Base-by-base conservation (phyloP, 2,113 vertebrate genomes). In the Myrmecophaga tridactyla region DNA sequence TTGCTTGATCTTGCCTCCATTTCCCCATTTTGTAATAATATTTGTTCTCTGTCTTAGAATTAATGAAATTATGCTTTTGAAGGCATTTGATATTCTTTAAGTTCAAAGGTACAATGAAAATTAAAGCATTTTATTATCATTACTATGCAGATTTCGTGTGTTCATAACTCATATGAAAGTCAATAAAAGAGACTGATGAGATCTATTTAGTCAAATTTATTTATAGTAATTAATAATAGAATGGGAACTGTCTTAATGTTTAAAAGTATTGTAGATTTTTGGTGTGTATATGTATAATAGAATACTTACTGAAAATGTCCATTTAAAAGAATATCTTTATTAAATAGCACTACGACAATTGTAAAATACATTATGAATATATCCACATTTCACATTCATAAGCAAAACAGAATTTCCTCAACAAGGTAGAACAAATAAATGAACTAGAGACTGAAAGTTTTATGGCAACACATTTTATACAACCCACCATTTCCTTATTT, bases 181-280 rank as follows among this genome's bases (percentile, higher is more conserved):
- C 51, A 87, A 36, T 25, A 70, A 75, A 86, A 0, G 36, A 21
- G 18, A 3, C 5, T 10, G 65, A 46, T 56, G 67, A 91, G 17
- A 4, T 41, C 0, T 51, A 29, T 17, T 75, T 62, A 84, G 25
- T 75, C 21, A 63, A 94, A 85, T 89, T 77, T 88, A 75, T 70
- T 91, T 91, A 58, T 81, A 53, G 80, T 92, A 67, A 56, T 91
- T 21, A 91, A 34, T 91, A 39, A 86, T 15, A 73, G 51, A 80
- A 86, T 70, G 13, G 13, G 92, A 92, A 94, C 1, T 80, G 34
- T 75, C 48, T 18, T 25, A 69, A 56, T 58, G 41, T 23, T 29
- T 81, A 70, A 53, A 86, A 77, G 77, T 3, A 77, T 12, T 58
- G 4, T 41, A 67, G 62, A 91, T 43, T 70, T 12, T 94, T 1